Percentiles rank a stretch among this genome's conserved stretches.
Conservation (phyloP, 2,113 vertebrate species). For the Lepus timidus region DNA sequence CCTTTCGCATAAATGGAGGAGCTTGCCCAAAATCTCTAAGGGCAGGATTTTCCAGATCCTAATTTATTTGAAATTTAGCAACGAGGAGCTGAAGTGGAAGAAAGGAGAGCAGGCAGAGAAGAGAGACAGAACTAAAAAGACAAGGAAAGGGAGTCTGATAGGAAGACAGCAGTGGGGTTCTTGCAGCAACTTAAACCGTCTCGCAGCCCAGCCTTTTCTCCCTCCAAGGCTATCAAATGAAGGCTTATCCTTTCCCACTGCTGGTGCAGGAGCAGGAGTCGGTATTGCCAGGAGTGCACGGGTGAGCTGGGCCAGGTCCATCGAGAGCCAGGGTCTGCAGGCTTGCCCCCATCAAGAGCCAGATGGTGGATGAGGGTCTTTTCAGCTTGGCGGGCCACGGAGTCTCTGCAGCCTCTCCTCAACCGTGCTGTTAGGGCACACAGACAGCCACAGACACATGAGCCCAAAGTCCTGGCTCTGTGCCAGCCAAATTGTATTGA, state of each 20-base stretch:
- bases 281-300: too few species aligned
- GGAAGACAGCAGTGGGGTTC: not conserved
- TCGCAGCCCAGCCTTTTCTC: not conserved
- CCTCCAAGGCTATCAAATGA: not conserved
- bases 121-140: not conserved
- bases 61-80: not conserved
- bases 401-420: not conserved
- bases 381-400: not conserved
- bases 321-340: not conserved
- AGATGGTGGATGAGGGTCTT: not conserved
- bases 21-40: not conserved
- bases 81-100: not conserved
- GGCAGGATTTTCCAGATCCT: not conserved
- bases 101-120: not conserved
- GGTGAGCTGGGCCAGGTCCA: not conserved
- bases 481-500: not conserved
- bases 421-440: fast-evolving
- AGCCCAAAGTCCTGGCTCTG: not conserved
- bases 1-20: not conserved
- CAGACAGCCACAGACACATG: not conserved
- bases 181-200: not conserved
- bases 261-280: not conserved
- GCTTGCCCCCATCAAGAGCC: not conserved
- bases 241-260: not conserved
- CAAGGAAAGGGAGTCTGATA: not conserved